Evolutionary conservation across 2,888 invertebrate genomes (phyloP).

Genomic region (Pammene fasciana): DNA sequence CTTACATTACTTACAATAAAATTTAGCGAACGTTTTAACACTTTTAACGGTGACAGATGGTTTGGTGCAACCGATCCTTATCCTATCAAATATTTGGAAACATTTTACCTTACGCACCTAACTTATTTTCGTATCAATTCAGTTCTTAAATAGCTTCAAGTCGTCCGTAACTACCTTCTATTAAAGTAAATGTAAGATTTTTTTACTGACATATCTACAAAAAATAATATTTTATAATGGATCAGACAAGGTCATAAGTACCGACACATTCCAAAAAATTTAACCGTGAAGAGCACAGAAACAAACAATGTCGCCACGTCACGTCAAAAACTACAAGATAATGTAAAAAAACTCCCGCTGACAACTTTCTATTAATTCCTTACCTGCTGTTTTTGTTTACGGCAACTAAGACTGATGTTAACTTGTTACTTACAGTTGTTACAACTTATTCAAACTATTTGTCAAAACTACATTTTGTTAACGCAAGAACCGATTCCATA

Average conservation of each 20-base stretch:
- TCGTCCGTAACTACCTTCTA: background rate
- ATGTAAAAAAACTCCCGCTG: constrained; percentile 11
- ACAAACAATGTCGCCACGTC: constrained; percentile 14
- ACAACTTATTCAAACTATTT: constrained; percentile 30
- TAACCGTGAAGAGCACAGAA: background rate
- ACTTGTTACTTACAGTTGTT: constrained; percentile 19
- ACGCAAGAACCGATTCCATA: background rate
- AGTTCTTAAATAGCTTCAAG: too few species aligned
- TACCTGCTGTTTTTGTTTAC: constrained; percentile 37
- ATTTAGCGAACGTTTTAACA: too few species aligned
- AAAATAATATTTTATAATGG: background rate
- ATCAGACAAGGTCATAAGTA: background rate
- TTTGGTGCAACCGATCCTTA: too few species aligned
- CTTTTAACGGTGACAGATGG: too few species aligned
- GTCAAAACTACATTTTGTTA: constrained; percentile 6
- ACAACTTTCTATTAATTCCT: constrained; percentile 16
- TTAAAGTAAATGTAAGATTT: background rate
- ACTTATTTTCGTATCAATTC: too few species aligned
- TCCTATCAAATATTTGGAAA: too few species aligned
- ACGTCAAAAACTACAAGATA: constrained; percentile 17
- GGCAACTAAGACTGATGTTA: constrained; percentile 20
- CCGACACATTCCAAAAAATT: constrained; percentile 1
- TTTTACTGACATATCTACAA: background rate
- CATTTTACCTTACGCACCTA: background rate
- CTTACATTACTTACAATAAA: too few species aligned